Conservation (phyloP, 2,797 vertebrate species). For the Triplophysa yarkandensis region DNA sequence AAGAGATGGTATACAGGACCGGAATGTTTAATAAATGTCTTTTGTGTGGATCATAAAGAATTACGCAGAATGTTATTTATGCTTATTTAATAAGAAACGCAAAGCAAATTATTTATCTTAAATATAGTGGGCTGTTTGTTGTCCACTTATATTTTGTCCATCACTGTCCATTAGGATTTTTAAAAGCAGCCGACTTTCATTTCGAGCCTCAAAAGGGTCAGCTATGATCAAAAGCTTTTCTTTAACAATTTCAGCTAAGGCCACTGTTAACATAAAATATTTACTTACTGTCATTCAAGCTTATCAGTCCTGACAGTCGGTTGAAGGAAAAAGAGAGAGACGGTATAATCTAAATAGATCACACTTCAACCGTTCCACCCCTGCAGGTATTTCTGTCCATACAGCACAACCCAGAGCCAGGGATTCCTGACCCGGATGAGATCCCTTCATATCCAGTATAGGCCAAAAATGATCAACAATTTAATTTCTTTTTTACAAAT, state of each 20-base stretch:
- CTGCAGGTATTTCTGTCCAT: constrained; percentile 52
- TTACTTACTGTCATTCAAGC: constrained; percentile 76
- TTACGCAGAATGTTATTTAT: not conserved
- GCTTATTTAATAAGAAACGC: constrained; percentile 5
- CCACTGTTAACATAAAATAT: constrained; percentile 67
- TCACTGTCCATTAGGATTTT: too few relatives aligned
- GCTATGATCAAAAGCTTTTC: not conserved
- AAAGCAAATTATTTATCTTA: too few relatives aligned
- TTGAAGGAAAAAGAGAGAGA: constrained; percentile 65
- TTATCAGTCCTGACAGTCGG: constrained; percentile 74
- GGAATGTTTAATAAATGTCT: constrained; percentile 52
- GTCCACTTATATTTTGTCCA: too few relatives aligned
- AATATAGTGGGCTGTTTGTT: too few relatives aligned
- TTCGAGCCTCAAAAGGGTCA: too few relatives aligned
- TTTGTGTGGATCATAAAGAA: constrained; percentile 28
- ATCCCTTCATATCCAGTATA: constrained; percentile 8
- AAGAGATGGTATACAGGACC: constrained; percentile 56
- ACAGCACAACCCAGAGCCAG: constrained; percentile 38
- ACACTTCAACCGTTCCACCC: constrained; percentile 68
- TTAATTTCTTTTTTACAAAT: constrained; percentile 2
- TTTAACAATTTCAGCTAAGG: constrained; percentile 36
- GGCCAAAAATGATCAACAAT: constrained; percentile 4
- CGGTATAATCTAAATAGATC: constrained; percentile 80
- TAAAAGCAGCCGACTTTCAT: too few relatives aligned
- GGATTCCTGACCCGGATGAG: not conserved